Percentiles rank a stretch among this genome's conserved stretches.
Evolutionary conservation across 2,797 vertebrate genomes (phyloP).

Genomic region (Rhadinocentrus ornatus): DNA sequence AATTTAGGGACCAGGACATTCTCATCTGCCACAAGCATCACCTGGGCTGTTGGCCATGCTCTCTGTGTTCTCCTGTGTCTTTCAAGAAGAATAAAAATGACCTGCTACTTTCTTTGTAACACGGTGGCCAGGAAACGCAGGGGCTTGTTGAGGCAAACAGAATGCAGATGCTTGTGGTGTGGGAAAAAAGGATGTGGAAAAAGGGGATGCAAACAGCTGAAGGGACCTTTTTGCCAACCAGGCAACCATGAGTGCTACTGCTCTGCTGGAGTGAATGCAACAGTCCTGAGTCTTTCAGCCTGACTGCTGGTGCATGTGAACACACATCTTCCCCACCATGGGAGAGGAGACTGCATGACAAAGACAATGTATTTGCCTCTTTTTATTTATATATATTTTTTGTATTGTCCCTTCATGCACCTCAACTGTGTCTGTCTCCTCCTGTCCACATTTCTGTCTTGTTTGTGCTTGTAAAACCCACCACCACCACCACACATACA

Average conservation of each 20-base stretch:
- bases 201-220: constrained; percentile 53
- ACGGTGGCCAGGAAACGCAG: constrained; percentile 59
- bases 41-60: constrained; percentile 45
- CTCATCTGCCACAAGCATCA: constrained; percentile 40
- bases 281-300: constrained; percentile 75
- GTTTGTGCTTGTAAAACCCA: constrained; percentile 44
- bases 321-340: constrained; percentile 65
- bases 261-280: constrained; percentile 76
- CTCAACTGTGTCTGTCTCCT: constrained; percentile 48
- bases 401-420: constrained; percentile 47
- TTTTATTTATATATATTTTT: constrained; percentile 19
- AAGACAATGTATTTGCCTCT: constrained; percentile 60
- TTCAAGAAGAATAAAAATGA: constrained; percentile 46
- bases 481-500: not conserved
- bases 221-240: constrained; percentile 73
- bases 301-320: constrained; percentile 76
- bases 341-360: constrained; percentile 72
- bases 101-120: constrained; percentile 64
- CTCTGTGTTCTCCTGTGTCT: constrained; percentile 63
- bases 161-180: constrained; percentile 69
- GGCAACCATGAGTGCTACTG: constrained; percentile 69
- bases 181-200: constrained; percentile 47
- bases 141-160: constrained; percentile 64
- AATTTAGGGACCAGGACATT: constrained; percentile 58
- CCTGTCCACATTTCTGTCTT: constrained; percentile 58